These are phyloP conservation scores for Lepilemur ruficaudatus DNA, from an alignment of 2,797 vertebrate genomes.

Conservation along the genomic window DNA sequence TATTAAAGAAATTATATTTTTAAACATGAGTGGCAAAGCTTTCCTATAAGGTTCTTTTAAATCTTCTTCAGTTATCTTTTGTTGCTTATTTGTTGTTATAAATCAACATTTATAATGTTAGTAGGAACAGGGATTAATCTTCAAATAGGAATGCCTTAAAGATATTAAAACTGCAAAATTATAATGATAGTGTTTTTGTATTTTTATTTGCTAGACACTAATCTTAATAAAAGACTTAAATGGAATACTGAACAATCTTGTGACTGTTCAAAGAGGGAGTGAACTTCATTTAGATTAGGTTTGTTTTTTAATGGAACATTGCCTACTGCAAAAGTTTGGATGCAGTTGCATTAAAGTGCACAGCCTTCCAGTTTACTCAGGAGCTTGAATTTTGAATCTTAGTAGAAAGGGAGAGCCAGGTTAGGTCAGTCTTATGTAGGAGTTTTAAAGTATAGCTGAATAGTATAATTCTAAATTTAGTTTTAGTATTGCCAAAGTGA, in stretches of 20 bases:
- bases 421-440: background rate
- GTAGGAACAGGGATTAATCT: slow-evolving; percentile 56
- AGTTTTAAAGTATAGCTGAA: slow-evolving; percentile 1
- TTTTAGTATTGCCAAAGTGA: slow-evolving; percentile 18
- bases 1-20: slow-evolving; percentile 54
- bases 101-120: slow-evolving; percentile 61
- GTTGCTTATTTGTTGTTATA: slow-evolving; percentile 42
- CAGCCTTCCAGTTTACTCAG: background rate
- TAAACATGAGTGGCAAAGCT: slow-evolving; percentile 13
- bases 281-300: slow-evolving; percentile 26
- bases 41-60: slow-evolving; percentile 20
- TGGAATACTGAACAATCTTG: slow-evolving; percentile 22
- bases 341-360: background rate
- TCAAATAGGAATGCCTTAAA: slow-evolving; percentile 52
- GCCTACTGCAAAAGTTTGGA: background rate
- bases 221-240: slow-evolving; percentile 52
- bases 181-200: slow-evolving; percentile 40
- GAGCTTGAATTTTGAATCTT: slow-evolving; percentile 51
- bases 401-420: background rate
- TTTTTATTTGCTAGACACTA: slow-evolving; percentile 45
- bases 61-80: slow-evolving; percentile 51
- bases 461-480: slow-evolving; percentile 19
- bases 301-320: slow-evolving; percentile 27
- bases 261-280: background rate
- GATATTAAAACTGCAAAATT: slow-evolving; percentile 53